Evolutionary conservation across 30 jellyfish, hydroid and myxozoan species (phyloP).

Genomic region (Aurelia sp.): DNA sequence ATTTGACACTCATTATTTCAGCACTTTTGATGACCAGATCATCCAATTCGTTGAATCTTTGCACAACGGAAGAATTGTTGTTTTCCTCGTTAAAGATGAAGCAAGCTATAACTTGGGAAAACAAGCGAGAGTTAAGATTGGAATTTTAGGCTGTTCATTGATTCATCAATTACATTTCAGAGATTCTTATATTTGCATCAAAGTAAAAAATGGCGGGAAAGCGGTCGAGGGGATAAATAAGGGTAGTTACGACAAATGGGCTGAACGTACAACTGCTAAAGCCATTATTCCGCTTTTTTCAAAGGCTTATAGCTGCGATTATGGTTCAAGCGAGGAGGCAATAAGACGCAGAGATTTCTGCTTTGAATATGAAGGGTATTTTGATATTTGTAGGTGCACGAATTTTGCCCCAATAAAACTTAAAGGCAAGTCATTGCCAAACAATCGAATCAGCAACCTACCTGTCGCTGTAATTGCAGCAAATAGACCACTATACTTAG

Average conservation of each 20-base stretch:
- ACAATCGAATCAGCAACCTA: conserved; percentile 39
- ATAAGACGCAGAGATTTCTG: conserved; percentile 79
- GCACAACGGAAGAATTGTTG: conserved; percentile 79
- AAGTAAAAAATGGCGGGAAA: background rate
- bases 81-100: conserved; percentile 63
- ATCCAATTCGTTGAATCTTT: conserved; percentile 55
- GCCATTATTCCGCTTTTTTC: no score
- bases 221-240: no score
- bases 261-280: no score
- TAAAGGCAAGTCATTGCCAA: conserved; percentile 56
- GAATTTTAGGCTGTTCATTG: background rate
- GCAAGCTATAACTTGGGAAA: background rate
- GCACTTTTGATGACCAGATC: conserved; percentile 72
- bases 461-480: conserved; percentile 99
- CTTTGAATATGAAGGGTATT: conserved; percentile 90
- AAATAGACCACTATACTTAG: conserved; percentile 93
- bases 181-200: background rate
- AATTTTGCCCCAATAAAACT: conserved; percentile 77
- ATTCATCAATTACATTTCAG: background rate
- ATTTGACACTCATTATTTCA: conserved; percentile 73
- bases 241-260: no score
- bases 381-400: conserved; percentile 91
- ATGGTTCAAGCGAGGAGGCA: conserved; percentile 60
- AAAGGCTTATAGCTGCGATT: conserved; percentile 42
- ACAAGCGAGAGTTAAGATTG: background rate